Conservation (phyloP, 2,113 vertebrate genomes). For the Mustela lutreola region DNA sequence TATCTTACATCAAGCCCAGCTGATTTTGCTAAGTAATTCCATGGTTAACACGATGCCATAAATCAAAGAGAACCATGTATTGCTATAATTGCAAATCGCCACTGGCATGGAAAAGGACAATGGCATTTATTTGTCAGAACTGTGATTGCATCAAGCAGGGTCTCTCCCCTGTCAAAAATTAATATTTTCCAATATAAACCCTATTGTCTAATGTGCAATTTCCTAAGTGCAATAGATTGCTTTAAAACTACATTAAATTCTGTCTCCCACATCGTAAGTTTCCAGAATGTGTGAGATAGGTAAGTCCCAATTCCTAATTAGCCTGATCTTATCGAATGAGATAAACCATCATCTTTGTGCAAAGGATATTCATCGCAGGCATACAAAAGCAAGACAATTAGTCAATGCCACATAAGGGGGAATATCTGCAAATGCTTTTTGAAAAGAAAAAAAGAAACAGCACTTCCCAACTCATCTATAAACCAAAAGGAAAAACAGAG, state of each 20-base stretch:
- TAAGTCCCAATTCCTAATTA: slow-evolving; percentile 15
- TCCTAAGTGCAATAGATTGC: not conserved
- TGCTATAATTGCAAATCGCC: slow-evolving; percentile 76
- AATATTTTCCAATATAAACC: slow-evolving; percentile 62
- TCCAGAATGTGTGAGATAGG: not conserved
- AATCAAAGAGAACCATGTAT: slow-evolving; percentile 84
- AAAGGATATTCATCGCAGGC: not conserved
- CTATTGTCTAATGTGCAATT: slow-evolving; percentile 70
- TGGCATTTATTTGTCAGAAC: slow-evolving; percentile 85
- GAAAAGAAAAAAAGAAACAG: not conserved
- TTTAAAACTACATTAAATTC: slow-evolving; percentile 37
- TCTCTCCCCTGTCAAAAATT: slow-evolving; percentile 74
- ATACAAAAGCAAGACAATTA: not conserved
- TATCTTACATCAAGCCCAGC: slow-evolving; percentile 83
- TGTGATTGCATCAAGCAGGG: slow-evolving; percentile 71
- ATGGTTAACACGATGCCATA: slow-evolving; percentile 79
- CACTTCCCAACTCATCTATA: slow-evolving; percentile 55
- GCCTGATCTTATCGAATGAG: slow-evolving; percentile 18
- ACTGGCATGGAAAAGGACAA: slow-evolving; percentile 76
- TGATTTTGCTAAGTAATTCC: slow-evolving; percentile 88
- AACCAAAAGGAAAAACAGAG: slow-evolving; percentile 36
- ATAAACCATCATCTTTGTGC: not conserved
- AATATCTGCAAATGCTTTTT: slow-evolving; percentile 34
- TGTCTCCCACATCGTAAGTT: not conserved
- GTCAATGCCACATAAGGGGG: not conserved